Conservation (phyloP, 1,140 invertebrate genomes). For the Drosophila triauraria region DNA sequence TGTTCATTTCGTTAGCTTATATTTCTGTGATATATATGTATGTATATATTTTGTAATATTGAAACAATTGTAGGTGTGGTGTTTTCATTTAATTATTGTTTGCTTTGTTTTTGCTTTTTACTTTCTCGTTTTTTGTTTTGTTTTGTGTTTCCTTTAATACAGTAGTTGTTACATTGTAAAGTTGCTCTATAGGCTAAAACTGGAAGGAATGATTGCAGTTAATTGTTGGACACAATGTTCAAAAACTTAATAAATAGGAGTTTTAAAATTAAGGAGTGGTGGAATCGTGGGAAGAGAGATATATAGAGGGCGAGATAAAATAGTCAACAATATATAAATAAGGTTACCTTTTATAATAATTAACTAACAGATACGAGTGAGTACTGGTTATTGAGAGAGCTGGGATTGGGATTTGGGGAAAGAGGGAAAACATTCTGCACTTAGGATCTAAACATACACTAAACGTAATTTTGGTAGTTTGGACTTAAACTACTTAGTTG, state of each 20-base stretch:
- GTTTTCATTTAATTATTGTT: conserved; percentile 49
- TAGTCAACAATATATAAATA: conserved; percentile 55
- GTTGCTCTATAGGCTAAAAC: conserved; percentile 74
- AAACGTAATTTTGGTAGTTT: conserved; percentile 79
- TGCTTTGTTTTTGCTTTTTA: conserved; percentile 20
- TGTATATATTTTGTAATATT: conserved; percentile 28
- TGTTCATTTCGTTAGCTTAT: conserved; percentile 29
- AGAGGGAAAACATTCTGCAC: conserved; percentile 37
- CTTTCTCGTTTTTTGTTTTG: neutral
- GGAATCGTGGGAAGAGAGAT: neutral
- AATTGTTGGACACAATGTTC: conserved; percentile 72
- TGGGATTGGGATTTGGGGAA: neutral
- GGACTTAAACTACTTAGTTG: conserved; percentile 69
- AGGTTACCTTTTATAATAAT: conserved; percentile 29
- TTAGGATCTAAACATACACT: conserved; percentile 60
- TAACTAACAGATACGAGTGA: conserved; percentile 40
- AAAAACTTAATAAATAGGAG: conserved; percentile 53
- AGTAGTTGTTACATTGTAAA: conserved; percentile 74
- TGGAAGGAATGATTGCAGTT: conserved; percentile 80
- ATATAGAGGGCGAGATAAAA: conserved; percentile 15
- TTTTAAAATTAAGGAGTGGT: conserved; percentile 18
- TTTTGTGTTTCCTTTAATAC: conserved; percentile 60
- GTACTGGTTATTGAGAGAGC: conserved; percentile 11
- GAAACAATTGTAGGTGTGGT: conserved; percentile 48
- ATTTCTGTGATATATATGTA: conserved; percentile 1